These are phyloP conservation scores for Glaucomys volans DNA, from an alignment of 2,113 vertebrate genomes.

Conservation along the genomic window DNA sequence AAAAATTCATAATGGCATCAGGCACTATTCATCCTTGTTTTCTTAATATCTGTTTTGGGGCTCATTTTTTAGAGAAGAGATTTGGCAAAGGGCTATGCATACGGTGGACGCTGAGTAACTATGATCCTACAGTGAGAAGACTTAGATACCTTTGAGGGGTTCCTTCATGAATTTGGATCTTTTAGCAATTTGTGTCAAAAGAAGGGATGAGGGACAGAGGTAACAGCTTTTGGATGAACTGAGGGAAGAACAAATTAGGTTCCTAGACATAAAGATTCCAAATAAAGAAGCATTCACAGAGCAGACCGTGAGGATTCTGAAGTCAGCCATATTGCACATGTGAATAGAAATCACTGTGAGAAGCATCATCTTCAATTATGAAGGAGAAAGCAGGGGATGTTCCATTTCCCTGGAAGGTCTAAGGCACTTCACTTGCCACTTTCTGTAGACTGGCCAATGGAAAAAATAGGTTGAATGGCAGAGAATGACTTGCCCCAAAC, in stretches of 20 bases:
- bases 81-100: background rate
- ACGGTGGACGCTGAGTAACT: background rate
- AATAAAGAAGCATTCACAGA: conserved; percentile 53
- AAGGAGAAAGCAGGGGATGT: background rate
- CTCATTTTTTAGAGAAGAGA: background rate
- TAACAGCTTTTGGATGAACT: background rate
- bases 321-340: background rate
- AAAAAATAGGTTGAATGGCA: conserved; percentile 27
- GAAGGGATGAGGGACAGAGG: background rate
- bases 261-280: conserved; percentile 44
- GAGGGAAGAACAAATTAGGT: conserved; percentile 18
- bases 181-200: conserved; percentile 45
- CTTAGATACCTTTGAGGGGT: background rate
- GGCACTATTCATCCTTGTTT: background rate
- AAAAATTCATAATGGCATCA: background rate
- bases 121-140: background rate
- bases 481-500: conserved; percentile 23
- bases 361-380: background rate
- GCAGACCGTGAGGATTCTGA: conserved; percentile 25
- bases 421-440: background rate
- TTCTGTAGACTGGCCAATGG: background rate
- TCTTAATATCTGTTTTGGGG: background rate
- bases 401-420: background rate
- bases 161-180: conserved; percentile 47
- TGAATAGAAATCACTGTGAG: background rate